A percentile compares a stretch with the other conserved stretches of the same genome.
phyloP scores from a whole-genome alignment of 92 coral and sea anemone species.

The Epizoanthus stellaris region DNA sequence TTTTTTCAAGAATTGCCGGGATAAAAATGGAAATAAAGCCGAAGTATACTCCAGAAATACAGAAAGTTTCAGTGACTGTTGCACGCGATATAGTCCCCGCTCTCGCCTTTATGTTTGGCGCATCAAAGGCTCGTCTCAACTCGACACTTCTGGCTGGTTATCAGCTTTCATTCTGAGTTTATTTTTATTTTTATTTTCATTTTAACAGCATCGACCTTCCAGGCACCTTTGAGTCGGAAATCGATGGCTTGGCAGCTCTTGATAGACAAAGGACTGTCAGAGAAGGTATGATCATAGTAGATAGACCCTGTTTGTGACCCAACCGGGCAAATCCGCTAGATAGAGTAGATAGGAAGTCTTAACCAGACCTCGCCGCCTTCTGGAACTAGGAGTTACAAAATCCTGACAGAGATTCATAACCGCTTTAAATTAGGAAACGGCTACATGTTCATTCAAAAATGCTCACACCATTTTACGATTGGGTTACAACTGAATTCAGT shows the following conservation, averaged over 20 bases:
- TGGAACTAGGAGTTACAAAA: neutral
- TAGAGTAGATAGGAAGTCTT: neutral
- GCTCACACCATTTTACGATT: neutral
- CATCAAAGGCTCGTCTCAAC: too few species aligned
- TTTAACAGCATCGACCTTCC: constrained; percentile 40
- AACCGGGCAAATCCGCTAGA: neutral
- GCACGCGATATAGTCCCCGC: too few species aligned
- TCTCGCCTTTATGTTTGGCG: too few species aligned
- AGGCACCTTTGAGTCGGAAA: constrained; percentile 47
- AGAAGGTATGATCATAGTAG: constrained; percentile 6
- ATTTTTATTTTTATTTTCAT: neutral
- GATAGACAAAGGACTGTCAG: constrained; percentile 34
- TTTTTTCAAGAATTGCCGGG: too few species aligned
- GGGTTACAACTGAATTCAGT: neutral
- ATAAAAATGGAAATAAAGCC: too few species aligned
- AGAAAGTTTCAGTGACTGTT: too few species aligned
- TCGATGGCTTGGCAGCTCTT: constrained; percentile 39
- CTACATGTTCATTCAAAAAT: too few species aligned
- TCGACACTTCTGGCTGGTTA: too few species aligned
- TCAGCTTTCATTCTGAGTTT: too few species aligned
- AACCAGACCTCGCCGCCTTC: neutral
- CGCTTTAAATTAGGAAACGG: neutral
- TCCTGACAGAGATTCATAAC: neutral
- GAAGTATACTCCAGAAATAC: too few species aligned
- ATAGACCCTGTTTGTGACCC: neutral